A percentile compares a stretch with the other conserved stretches of the same genome.
phyloP scores from a whole-genome alignment of 2,113 vertebrate species.

The Triplophysa dalaica region DNA sequence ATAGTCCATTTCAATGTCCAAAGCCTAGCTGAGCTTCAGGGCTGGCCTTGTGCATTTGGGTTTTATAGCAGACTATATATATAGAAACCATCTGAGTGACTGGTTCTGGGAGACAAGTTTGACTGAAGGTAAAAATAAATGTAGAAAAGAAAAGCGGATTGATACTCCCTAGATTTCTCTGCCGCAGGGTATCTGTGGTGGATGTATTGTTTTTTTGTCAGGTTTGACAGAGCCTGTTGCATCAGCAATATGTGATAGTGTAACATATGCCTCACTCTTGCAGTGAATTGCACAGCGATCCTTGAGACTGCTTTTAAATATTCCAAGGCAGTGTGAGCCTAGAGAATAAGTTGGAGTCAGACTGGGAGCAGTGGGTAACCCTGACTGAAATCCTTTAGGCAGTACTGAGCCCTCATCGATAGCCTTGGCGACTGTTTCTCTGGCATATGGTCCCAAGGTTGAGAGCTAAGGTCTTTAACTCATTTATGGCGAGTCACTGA shows the following conservation, averaged over 20 bases:
- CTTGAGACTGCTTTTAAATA: not conserved
- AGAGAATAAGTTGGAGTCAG: not conserved
- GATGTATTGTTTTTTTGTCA: conserved; percentile 7
- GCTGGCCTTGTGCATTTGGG: conserved; percentile 49
- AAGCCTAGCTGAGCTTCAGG: conserved; percentile 68
- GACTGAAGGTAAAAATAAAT: conserved; percentile 10
- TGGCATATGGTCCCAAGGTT: not conserved
- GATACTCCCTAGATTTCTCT: not conserved
- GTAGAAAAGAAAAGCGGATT: not conserved
- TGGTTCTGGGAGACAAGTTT: conserved; percentile 27
- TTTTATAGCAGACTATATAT: conserved; percentile 49
- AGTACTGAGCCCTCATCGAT: not conserved
- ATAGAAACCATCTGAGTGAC: conserved; percentile 51
- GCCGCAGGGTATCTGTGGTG: not conserved
- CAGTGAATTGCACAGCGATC: conserved; percentile 14
- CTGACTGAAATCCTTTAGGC: conserved; percentile 5
- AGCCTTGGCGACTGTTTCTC: not conserved
- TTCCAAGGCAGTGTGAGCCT: not conserved
- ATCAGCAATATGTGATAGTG: conserved; percentile 25
- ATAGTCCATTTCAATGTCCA: conserved; percentile 62
- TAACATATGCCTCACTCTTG: conserved; percentile 18
- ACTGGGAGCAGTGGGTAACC: not conserved
- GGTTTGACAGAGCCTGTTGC: conserved; percentile 18
- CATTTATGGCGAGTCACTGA: not conserved
- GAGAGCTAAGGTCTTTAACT: not conserved